These are phyloP conservation scores for Odontomachus brunneus DNA, from an alignment of 1,140 invertebrate species.

Conservation along the genomic window DNA sequence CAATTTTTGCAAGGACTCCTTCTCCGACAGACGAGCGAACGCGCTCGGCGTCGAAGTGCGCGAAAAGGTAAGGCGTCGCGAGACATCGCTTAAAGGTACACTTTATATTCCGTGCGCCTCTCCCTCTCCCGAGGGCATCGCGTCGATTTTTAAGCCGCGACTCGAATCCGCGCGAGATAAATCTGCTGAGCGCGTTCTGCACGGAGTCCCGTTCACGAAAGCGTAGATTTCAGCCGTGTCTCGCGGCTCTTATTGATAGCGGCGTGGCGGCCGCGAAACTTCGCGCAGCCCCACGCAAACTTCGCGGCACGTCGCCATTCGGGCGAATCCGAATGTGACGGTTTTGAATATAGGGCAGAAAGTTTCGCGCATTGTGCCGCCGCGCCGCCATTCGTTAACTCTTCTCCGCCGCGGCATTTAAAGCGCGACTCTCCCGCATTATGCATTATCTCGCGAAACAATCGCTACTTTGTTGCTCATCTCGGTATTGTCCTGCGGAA, in stretches of 20 bases:
- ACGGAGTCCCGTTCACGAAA: no score
- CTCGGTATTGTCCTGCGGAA: slow-evolving; percentile 13
- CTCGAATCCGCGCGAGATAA: not conserved
- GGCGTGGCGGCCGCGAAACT: slow-evolving; percentile 35
- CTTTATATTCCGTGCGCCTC: not conserved
- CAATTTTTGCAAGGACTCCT: no score
- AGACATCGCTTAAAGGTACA: not conserved
- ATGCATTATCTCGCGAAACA: slow-evolving; percentile 49
- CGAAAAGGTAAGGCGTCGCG: not conserved
- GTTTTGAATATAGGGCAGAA: slow-evolving; percentile 53
- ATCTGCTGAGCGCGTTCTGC: not conserved
- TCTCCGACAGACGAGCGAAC: no score
- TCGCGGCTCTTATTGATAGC: slow-evolving; percentile 38
- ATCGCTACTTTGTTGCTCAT: slow-evolving; percentile 52
- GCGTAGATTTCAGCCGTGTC: slow-evolving; percentile 28
- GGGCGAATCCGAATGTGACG: slow-evolving; percentile 55
- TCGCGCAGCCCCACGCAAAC: slow-evolving; percentile 37
- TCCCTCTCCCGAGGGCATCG: not conserved
- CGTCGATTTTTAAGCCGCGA: slow-evolving; percentile 17
- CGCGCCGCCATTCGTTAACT: slow-evolving; percentile 39
- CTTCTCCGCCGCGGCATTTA: slow-evolving; percentile 38
- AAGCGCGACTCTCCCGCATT: slow-evolving; percentile 22
- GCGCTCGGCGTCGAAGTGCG: no score
- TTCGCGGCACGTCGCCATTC: slow-evolving; percentile 27
- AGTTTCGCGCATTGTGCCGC: slow-evolving; percentile 31